These are phyloP conservation scores for Passer montanus DNA, from an alignment of 2,113 vertebrate species.

Conservation along the genomic window DNA sequence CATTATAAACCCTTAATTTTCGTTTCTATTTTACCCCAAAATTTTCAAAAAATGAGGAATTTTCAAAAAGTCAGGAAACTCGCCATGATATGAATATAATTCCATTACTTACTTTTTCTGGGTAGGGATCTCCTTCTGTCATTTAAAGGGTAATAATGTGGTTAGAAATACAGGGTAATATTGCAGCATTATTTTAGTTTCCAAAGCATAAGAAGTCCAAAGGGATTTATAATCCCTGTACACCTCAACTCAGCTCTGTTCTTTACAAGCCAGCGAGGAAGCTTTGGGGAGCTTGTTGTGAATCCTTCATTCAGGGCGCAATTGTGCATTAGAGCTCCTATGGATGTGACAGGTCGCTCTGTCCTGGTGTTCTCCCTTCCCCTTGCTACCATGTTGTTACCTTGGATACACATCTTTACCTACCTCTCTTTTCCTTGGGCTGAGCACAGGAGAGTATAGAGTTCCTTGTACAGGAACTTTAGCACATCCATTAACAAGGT, in stretches of 20 bases:
- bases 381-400: not conserved
- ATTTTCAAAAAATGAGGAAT: not conserved
- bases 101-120: not conserved
- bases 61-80: not conserved
- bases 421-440: not conserved
- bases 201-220: not conserved
- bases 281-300: not conserved
- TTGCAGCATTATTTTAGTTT: not conserved
- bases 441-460: not conserved
- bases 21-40: not conserved
- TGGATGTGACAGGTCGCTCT: not conserved
- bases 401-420: rapidly evolving
- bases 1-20: not conserved
- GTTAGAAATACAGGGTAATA: not conserved
- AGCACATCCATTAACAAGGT: not conserved
- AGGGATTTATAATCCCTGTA: not conserved
- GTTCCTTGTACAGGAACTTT: not conserved
- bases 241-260: not conserved
- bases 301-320: not conserved
- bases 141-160: not conserved
- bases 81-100: rapidly evolving
- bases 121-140: not conserved
- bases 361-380: not conserved
- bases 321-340: not conserved
- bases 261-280: not conserved